Conservation (phyloP, 2,797 vertebrate species). For the Pogonophryne albipinna region DNA sequence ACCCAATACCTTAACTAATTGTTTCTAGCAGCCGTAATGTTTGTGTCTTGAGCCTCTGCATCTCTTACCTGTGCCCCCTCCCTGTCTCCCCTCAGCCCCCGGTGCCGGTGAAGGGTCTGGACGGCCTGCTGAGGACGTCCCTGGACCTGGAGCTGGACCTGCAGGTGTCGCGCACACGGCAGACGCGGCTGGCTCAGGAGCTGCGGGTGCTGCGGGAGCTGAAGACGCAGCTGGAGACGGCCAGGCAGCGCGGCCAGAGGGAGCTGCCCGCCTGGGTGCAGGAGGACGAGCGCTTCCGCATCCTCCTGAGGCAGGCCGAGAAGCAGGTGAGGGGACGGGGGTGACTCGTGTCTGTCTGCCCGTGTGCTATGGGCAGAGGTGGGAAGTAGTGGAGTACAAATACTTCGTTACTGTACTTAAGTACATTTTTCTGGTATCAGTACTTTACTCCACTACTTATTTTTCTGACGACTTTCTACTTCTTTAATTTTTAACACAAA, state of each 20-base stretch:
- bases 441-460: too few species aligned
- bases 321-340: conserved; percentile 81
- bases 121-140: conserved; percentile 90
- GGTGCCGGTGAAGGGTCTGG: conserved; percentile 76
- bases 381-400: too few species aligned
- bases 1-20: too few species aligned
- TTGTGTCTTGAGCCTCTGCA: neutral
- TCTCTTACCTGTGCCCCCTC: fast-evolving
- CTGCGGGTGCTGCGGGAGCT: conserved; percentile 91
- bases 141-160: conserved; percentile 96
- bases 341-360: neutral
- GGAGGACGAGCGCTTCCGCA: conserved; percentile 92
- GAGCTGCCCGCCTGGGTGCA: conserved; percentile 90
- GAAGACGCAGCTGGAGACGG: conserved; percentile 92
- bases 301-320: conserved; percentile 92
- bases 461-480: too few species aligned
- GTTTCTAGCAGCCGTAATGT: neutral
- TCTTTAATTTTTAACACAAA: too few species aligned
- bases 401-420: too few species aligned
- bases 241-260: conserved; percentile 89
- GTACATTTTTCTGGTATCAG: too few species aligned
- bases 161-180: conserved; percentile 94
- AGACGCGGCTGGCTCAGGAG: conserved; percentile 91
- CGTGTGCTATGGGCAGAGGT: too few species aligned
- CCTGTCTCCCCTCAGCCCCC: conserved; percentile 70